Base-by-base conservation (phyloP, 2,888 invertebrate species). In the Micoletzkya japonica region DNA sequence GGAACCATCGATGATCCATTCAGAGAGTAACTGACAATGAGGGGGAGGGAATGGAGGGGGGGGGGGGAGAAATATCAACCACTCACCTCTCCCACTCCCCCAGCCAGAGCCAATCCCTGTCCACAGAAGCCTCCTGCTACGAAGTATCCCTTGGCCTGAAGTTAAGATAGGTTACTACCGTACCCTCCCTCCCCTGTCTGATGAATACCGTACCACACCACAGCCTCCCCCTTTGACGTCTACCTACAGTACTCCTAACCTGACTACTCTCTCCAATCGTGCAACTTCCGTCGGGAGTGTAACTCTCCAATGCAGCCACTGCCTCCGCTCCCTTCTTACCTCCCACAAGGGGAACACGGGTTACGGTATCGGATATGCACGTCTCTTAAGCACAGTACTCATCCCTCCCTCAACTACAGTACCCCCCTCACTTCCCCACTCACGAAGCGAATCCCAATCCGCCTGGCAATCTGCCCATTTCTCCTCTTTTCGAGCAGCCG, bases 121-220 rank as follows among this genome's bases (percentile, higher is more conserved):
- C 95, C 94, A 88, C 94, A 94, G 91, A 95, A 93, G 2, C 96
- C 97, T 50, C 95, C 93, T 0, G 95, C 94, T 52, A 97, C 91
- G 86, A 91, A 91, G 86, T 95, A 95, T 84, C 93, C 93, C 79
- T 90, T 89, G 80, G 94, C 91, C 92, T 92, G 85, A 50, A 86
- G 77, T n/a, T n/a, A n/a, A n/a, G n/a, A n/a, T n/a, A n/a, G n/a
- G n/a, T n/a, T n/a, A n/a, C n/a, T n/a, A n/a, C n/a, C n/a, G n/a
- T n/a, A n/a, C n/a, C n/a, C n/a, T n/a, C n/a, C n/a, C n/a, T n/a
- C n/a, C n/a, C n/a, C n/a, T n/a, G n/a, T n/a, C n/a, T n/a, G n/a
- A n/a, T n/a, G n/a, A n/a, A n/a, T n/a, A 26, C 26, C 26, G 20
- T 56, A n/a, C 20, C 57, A 26, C 57, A n/a, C 57, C 26, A 56